These are phyloP conservation scores for Meloidogyne chitwoodi DNA, from an alignment of 1,140 invertebrate genomes.

Conservation along the genomic window DNA sequence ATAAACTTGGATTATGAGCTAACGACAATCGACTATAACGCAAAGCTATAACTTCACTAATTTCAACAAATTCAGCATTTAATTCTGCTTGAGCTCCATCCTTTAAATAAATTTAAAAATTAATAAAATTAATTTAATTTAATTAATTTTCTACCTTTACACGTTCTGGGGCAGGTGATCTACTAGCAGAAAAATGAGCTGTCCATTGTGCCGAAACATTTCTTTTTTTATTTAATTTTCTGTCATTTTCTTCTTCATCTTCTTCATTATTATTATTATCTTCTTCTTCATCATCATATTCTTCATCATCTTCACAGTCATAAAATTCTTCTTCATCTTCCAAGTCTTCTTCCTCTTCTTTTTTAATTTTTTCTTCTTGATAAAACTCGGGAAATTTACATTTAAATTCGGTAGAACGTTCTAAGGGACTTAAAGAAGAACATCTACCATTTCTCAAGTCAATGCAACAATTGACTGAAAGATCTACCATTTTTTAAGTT, in stretches of 20 bases:
- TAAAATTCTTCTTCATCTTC: slow-evolving; percentile 8
- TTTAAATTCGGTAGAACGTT: slow-evolving; percentile 2
- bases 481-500: neutral
- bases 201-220: neutral
- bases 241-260: slow-evolving; percentile 8
- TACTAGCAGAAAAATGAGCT: neutral
- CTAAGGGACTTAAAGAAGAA: neutral
- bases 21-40: neutral
- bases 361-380: neutral
- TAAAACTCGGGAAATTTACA: slow-evolving; percentile 5
- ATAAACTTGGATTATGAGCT: slow-evolving; percentile 12
- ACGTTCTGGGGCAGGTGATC: slow-evolving; percentile 17
- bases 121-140: no score
- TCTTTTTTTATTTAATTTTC: neutral
- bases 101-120: neutral
- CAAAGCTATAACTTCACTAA: slow-evolving; percentile 12
- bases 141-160: neutral
- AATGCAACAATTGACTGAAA: slow-evolving; percentile 13
- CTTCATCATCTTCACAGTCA: slow-evolving; percentile 6
- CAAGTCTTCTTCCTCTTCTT: neutral
- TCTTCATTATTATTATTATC: slow-evolving; percentile 13
- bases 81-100: slow-evolving; percentile 20
- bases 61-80: slow-evolving; percentile 20
- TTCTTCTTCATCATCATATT: slow-evolving; percentile 13
- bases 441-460: slow-evolving; percentile 5